Percentiles rank a stretch among this genome's conserved stretches.
phyloP scores from a whole-genome alignment of 2,797 vertebrate species.

The Schizothorax lantsangensis region DNA sequence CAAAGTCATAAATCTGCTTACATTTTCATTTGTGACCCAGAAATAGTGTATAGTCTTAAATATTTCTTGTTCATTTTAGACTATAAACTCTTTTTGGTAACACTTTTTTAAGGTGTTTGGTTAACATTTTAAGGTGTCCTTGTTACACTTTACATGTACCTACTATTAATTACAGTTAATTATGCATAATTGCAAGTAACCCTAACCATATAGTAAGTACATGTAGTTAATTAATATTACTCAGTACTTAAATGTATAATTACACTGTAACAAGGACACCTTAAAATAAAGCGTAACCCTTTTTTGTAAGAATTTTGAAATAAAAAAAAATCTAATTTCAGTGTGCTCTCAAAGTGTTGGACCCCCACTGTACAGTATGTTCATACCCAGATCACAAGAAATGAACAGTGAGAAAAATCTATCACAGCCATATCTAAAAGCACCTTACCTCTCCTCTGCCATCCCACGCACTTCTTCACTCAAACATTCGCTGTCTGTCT shows the following conservation, averaged over 20 bases:
- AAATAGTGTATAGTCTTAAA: conserved; percentile 25
- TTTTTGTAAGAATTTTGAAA: background rate
- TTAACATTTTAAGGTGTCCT: background rate
- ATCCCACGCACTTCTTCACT: conserved; percentile 30
- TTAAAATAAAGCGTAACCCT: background rate
- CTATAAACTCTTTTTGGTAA: background rate
- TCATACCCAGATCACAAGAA: conserved; percentile 4
- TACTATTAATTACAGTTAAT: background rate
- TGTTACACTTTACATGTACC: background rate
- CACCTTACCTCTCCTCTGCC: conserved; percentile 14
- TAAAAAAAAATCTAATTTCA: background rate
- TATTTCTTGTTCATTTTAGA: background rate
- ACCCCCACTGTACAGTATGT: background rate
- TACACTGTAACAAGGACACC: background rate
- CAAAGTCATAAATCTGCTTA: conserved; percentile 32
- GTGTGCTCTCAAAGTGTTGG: background rate
- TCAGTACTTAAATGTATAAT: background rate
- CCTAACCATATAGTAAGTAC: background rate
- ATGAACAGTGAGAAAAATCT: conserved; percentile 9
- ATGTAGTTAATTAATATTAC: background rate
- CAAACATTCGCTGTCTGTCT: conserved; percentile 32
- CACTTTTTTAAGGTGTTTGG: background rate
- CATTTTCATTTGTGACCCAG: conserved; percentile 10
- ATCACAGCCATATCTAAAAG: background rate
- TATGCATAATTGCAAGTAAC: background rate